Base-by-base conservation (phyloP, 2,113 vertebrate species). In the Eptesicus fuscus region DNA sequence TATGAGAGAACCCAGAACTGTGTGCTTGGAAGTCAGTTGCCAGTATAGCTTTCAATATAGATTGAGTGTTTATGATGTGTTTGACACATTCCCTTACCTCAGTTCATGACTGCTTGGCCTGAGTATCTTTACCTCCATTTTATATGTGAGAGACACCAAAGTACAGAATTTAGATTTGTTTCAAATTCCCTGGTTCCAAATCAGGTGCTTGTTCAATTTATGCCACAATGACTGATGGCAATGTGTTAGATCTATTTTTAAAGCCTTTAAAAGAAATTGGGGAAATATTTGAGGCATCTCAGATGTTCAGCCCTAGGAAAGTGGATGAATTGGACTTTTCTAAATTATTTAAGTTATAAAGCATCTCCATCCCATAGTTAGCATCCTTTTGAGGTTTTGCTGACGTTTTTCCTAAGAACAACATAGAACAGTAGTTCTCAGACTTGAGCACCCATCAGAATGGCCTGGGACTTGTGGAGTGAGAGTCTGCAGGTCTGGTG, bases 141-240 rank as follows among this genome's bases (percentile, higher is more conserved):
- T 93, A 74, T 35, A 91, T 63, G 79, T 49, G 14, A 87, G 40
- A 63, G 67, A 91, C 82, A 93, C 5, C 51, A 77, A 88, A 18
- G 2, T 53, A 59, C 30, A 90, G 42, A 69, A 14, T 63, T 91
- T 76, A 94, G 51, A 80, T 94, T 77, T 76, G 35, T 93, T 95
- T 17, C 7, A 17, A 13, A 87, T 42, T 76, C 49, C 30, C 5
- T 44, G 40, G 13, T 83, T 83, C 35, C 1, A 77, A 44, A 82
- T 37, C 28, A 59, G 28, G 17, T 84, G 9, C 23, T 83, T 91
- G 49, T 70, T 93, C 61, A 78, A 35, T 37, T 63, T 83, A 61
- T 30, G 5, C n/a, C 7, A 83, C 25, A 59, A 42, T 59, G 73
- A 61, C 20, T 67, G 22, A 78, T 67, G 6, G 17, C 85, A 93